Conservation (phyloP, 2,888 invertebrate genomes). For the Catocala fraxini region DNA sequence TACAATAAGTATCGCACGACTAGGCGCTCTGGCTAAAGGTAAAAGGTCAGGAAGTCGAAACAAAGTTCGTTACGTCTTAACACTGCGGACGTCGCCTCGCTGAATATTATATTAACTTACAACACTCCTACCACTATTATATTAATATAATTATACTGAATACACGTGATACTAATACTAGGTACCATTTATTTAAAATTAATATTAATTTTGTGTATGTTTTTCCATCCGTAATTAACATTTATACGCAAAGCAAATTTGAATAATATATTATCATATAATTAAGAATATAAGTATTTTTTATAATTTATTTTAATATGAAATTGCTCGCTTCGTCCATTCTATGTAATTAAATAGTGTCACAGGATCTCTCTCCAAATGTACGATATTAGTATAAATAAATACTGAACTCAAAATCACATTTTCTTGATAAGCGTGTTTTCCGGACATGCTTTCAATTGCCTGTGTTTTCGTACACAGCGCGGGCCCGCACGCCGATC, state of each 20-base stretch:
- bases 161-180: no score
- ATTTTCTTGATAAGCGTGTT: constrained; percentile 13
- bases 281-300: no score
- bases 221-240: no score
- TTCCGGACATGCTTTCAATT: constrained; percentile 28
- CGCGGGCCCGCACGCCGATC: constrained; percentile 5
- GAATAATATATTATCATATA: no score
- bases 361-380: constrained; percentile 28
- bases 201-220: no score
- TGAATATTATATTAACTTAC: constrained; percentile 14
- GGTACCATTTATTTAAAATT: no score
- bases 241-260: no score
- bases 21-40: constrained; percentile 42
- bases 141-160: no score
- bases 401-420: constrained; percentile 9
- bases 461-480: constrained; percentile 21
- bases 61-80: constrained; percentile 36
- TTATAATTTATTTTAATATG: no score
- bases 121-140: background rate
- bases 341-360: background rate
- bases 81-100: constrained; percentile 28
- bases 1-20: constrained; percentile 35
- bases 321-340: no score
- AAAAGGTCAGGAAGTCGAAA: constrained; percentile 50
- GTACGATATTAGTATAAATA: constrained; percentile 2